Evolutionary conservation across 2,797 vertebrate species (phyloP), one percentile per base, ranked within the genome.

Genomic region (Lagodon rhomboides): DNA sequence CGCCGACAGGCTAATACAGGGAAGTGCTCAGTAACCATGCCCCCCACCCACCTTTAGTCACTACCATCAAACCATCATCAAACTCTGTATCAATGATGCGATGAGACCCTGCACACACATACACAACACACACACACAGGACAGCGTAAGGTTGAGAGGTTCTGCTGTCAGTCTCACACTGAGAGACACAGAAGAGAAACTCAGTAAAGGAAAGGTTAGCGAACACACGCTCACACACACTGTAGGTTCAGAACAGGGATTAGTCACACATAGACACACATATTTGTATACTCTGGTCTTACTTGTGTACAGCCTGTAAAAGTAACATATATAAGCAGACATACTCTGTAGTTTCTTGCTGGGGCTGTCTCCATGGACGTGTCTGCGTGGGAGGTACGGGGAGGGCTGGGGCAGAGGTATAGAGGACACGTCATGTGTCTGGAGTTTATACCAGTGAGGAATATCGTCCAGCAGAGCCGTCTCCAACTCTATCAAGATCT

Each of bases 31-130:
- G 91, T 86, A 93, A 91, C 93, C 95, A 94, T 95, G 95, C 74
- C 95, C 95, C 94, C 95, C 96, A 99, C 98, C 96, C 96, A 99
- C 98, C 98, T 99, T 97, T 95, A 95, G 96, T 95, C 92, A 97
- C 96, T 94, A 98, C 96, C 94, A 97, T 96, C 96, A 98, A 97
- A 96, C 96, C 97, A 97, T 98, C 98, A 97, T 99, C 98, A 97
- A 97, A 98, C 96, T 99, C 98, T 96, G 97, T 97, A 94, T 99
- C 98, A 98, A 96, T 97, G 97, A 99, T 97, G 95, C 97, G 97
- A 92, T 98, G 98, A 93, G 98, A 99, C 96, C 98, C 98, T 99
- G 97, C 88, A 95, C 77, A 85, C 93, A 94, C 90, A 95, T 95
- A 95, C 89, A 96, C 88, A 96, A 75, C 72, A 82, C 73, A 82